Evolutionary conservation across 2,113 vertebrate genomes (phyloP).

Genomic region (Chamaea fasciata): DNA sequence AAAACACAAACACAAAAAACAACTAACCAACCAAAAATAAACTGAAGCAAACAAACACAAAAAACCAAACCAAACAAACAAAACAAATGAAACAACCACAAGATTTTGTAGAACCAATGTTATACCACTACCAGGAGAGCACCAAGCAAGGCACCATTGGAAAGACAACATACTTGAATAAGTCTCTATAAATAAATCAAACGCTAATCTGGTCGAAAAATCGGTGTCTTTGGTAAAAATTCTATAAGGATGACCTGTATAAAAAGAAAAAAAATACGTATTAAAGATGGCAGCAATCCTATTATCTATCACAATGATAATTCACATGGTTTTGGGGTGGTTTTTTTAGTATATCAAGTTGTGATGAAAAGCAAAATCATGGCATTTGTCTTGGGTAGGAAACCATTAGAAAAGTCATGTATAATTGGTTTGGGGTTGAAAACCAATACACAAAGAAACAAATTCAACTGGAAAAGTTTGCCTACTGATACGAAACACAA

Average conservation of each 20-base stretch:
- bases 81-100: slow-evolving; percentile 66
- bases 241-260: slow-evolving; percentile 98
- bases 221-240: slow-evolving; percentile 99
- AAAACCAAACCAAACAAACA: not conserved
- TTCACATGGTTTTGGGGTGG: not conserved
- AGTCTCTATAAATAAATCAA: slow-evolving; percentile 74
- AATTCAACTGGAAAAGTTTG: not conserved
- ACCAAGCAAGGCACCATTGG: slow-evolving; percentile 90
- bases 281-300: not conserved
- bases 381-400: slow-evolving; percentile 64
- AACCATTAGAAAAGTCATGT: slow-evolving; percentile 69
- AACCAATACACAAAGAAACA: not conserved
- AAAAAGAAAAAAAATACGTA: slow-evolving; percentile 34
- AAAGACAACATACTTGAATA: slow-evolving; percentile 81
- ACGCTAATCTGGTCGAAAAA: slow-evolving; percentile 96
- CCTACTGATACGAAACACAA: not conserved
- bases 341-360: not conserved
- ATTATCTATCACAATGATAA: not conserved
- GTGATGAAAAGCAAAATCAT: slow-evolving; percentile 65
- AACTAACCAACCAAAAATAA: not conserved
- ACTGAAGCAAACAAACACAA: not conserved
- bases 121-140: slow-evolving; percentile 79
- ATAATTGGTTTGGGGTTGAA: slow-evolving; percentile 14
- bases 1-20: not conserved
- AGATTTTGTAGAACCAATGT: slow-evolving; percentile 76